Evolutionary conservation across 2,888 invertebrate genomes (phyloP).

Genomic region (Acleris sparsana): DNA sequence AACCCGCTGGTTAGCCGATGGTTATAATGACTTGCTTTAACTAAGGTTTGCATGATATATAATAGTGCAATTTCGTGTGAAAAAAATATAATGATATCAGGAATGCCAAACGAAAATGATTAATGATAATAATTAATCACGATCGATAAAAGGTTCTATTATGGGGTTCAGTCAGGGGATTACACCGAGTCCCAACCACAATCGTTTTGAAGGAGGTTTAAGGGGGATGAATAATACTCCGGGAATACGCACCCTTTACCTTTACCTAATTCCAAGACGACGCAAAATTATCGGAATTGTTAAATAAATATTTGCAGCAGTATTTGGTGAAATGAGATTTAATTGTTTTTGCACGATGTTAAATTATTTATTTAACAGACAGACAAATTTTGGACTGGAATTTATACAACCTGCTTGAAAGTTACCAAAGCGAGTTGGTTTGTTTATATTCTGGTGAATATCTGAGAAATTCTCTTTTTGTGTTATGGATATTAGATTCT

Average conservation of each 20-base stretch:
- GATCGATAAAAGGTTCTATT: not conserved
- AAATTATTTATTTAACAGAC: too few relatives aligned
- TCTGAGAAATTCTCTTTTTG: too few relatives aligned
- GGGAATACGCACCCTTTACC: not conserved
- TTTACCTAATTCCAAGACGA: not conserved
- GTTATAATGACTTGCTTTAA: too few relatives aligned
- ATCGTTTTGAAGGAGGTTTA: constrained; percentile 6
- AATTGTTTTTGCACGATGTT: not conserved
- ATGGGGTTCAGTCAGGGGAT: constrained; percentile 1
- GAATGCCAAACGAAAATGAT: not conserved
- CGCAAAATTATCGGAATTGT: not conserved
- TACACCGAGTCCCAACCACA: constrained; percentile 4
- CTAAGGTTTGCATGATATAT: too few relatives aligned
- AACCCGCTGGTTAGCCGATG: too few relatives aligned
- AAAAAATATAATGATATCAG: not conserved
- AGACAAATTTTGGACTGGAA: too few relatives aligned
- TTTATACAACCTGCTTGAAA: too few relatives aligned
- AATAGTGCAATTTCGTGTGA: too few relatives aligned
- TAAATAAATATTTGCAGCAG: not conserved
- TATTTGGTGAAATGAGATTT: not conserved
- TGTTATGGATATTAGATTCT: too few relatives aligned
- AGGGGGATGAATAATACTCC: not conserved
- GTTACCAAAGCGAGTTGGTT: too few relatives aligned
- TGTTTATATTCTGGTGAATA: too few relatives aligned
- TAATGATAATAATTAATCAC: constrained; percentile 3